Conservation (phyloP, 2,888 invertebrate genomes). For the Lasioglossum pauxillum region DNA sequence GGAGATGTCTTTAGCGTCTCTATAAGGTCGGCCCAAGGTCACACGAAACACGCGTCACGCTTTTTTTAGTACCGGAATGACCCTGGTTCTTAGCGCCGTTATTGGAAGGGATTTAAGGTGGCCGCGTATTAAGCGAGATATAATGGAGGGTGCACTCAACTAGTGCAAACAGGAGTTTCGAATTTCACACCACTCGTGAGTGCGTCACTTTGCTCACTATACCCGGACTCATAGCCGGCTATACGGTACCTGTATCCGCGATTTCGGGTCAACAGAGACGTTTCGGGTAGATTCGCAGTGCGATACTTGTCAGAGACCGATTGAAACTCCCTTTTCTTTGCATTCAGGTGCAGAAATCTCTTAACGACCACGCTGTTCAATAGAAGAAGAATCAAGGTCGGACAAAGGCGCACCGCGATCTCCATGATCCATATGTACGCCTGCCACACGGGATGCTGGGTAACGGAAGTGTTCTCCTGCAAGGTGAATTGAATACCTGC, state of each 20-base stretch:
- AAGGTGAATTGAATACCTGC: conserved; percentile 39
- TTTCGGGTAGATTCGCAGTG: conserved; percentile 46
- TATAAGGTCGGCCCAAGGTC: not conserved
- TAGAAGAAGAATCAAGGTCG: conserved; percentile 54
- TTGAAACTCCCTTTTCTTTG: conserved; percentile 58
- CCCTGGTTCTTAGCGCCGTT: not conserved
- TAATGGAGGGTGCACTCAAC: conserved; percentile 15
- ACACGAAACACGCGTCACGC: not conserved
- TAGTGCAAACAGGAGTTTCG: not conserved
- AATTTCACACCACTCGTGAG: conserved; percentile 7
- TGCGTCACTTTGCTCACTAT: not conserved
- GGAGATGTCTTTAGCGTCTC: not conserved
- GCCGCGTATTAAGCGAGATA: not conserved
- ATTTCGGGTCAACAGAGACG: conserved; percentile 55
- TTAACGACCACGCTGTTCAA: conserved; percentile 61
- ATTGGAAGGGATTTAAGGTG: not conserved
- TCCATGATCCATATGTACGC: conserved; percentile 64
- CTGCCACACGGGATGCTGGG: conserved; percentile 47
- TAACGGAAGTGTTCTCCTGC: conserved; percentile 53
- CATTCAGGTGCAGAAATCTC: conserved; percentile 60
- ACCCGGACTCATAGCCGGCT: not conserved
- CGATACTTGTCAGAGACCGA: conserved; percentile 61
- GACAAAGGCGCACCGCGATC: conserved; percentile 48
- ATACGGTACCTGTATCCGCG: conserved; percentile 60
- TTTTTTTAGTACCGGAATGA: not conserved